phyloP scores from a whole-genome alignment of 1,140 invertebrate genomes.

The Brachionus plicatilis region DNA sequence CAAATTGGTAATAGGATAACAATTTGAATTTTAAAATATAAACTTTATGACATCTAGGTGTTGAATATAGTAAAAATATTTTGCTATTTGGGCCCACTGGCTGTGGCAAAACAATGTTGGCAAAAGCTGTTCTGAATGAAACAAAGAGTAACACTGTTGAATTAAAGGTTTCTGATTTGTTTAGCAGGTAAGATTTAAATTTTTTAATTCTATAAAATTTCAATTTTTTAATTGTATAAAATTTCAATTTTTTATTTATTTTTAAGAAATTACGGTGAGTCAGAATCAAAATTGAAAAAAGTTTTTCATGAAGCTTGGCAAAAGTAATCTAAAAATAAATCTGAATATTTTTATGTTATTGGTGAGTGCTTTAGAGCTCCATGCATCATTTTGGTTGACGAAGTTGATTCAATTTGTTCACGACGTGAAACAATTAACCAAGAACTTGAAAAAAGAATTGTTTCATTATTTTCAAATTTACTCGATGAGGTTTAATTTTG shows the following conservation, averaged over 20 bases:
- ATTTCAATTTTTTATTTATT: background rate
- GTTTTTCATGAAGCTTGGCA: conserved; percentile 38
- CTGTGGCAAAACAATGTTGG: conserved; percentile 84
- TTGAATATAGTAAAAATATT: conserved; percentile 75
- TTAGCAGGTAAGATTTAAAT: background rate
- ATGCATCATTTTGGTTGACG: conserved; percentile 85
- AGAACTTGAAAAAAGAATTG: conserved; percentile 90
- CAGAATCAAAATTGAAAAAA: conserved; percentile 4
- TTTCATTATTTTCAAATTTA: conserved; percentile 81
- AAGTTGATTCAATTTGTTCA: conserved; percentile 79
- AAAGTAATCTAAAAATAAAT: background rate
- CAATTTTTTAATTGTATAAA: background rate
- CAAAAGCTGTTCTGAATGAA: conserved; percentile 97
- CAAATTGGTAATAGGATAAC: background rate
- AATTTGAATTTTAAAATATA: background rate
- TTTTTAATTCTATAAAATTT: background rate
- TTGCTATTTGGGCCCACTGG: conserved; percentile 84
- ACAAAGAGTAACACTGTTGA: conserved; percentile 94
- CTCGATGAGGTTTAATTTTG: conserved; percentile 66
- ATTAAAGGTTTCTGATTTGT: conserved; percentile 10
- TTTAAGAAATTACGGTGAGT: conserved; percentile 20
- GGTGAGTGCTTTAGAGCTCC: conserved; percentile 57
- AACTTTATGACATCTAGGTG: conserved; percentile 76
- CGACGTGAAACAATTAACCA: conserved; percentile 72
- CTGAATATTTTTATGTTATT: background rate